Base-by-base conservation (phyloP, 2,113 vertebrate genomes). In the Urocolius indicus region DNA sequence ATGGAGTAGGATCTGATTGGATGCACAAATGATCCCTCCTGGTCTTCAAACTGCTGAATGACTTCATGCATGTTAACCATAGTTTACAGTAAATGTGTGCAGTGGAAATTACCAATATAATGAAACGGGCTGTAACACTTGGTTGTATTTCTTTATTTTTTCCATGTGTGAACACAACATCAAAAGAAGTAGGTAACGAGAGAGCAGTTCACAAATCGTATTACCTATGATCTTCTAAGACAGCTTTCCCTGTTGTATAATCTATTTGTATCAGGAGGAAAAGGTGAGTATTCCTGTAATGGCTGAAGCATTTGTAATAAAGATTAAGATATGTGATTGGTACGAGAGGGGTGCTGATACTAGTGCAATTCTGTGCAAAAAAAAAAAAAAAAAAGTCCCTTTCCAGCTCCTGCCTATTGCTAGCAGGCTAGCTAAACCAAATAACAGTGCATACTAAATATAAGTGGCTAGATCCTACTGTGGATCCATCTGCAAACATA, bases 401-500 rank as follows among this genome's bases (percentile, higher is more conserved):
- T 85, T 90, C 87, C 72, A 93, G 6, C 65, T 84, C 73, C 55
- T 0, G 0, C 55, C 85, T 83, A 80, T 61, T 86, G 67, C 83
- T 95, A 49, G 69, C 87, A 94, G 94, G 94, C 91, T 79, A 24
- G 75, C 87, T 96, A 46, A 90, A 90, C n/a, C 75, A 69, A 93
- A 49, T 94, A 96, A 80, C 82, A 77, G 82, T 81, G 72, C 93
- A 88, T 93, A 93, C 87, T 95, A 95, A 95, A 94, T 93, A 93
- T 97, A 94, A 94, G 85, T 80, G 92, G 95, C 94, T 96, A 93
- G 90, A 94, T 96, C 95, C 90, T 90, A 86, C 93, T 94, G 93
- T 86, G 94, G 94, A 68, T 95, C 93, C 93, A 95, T 96, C 96
- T 97, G 96, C 88, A 96, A 90, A 88, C 76, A 29, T 91, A 87